phyloP scores from a whole-genome alignment of 1,140 invertebrate genomes.

The Drosophila nigrodunni region DNA sequence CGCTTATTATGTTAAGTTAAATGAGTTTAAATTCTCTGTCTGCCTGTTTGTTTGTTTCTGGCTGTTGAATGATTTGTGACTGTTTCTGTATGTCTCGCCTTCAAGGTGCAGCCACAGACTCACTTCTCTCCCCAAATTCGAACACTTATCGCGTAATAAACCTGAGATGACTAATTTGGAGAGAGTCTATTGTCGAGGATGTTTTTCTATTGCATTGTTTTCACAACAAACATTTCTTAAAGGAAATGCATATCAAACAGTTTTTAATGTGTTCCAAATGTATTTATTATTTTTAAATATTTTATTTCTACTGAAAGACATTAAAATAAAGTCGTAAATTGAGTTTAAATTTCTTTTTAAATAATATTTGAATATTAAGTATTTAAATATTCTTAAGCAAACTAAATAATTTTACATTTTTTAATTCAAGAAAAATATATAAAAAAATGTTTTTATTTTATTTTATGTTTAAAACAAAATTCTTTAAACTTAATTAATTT shows the following conservation, averaged over 20 bases:
- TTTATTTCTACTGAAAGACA: too few species aligned
- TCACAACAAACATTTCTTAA: not conserved
- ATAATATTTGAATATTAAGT: too few species aligned
- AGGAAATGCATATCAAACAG: slow-evolving; percentile 8
- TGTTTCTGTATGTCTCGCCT: slow-evolving; percentile 2
- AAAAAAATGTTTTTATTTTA: not conserved
- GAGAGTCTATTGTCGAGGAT: not conserved
- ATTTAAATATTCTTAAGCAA: too few species aligned
- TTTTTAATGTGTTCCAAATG: too few species aligned
- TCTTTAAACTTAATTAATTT: too few species aligned
- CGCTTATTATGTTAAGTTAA: slow-evolving; percentile 43
- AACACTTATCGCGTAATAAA: slow-evolving; percentile 37
- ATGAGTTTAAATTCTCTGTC: slow-evolving; percentile 50
- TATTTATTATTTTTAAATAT: too few species aligned
- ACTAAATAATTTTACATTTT: too few species aligned
- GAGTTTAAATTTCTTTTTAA: too few species aligned
- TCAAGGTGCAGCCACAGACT: slow-evolving; percentile 9
- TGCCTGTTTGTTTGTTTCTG: slow-evolving; percentile 57
- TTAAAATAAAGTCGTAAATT: too few species aligned
- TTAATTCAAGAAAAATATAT: not conserved
- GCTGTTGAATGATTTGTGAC: slow-evolving; percentile 70
- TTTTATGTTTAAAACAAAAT: too few species aligned
- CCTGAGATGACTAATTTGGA: slow-evolving; percentile 24
- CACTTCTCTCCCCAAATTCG: slow-evolving; percentile 18
- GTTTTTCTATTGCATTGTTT: slow-evolving; percentile 2